Evolutionary conservation across 2,113 vertebrate species (phyloP), one percentile per base, ranked within the genome.

Genomic region (Saguinus imperator): DNA sequence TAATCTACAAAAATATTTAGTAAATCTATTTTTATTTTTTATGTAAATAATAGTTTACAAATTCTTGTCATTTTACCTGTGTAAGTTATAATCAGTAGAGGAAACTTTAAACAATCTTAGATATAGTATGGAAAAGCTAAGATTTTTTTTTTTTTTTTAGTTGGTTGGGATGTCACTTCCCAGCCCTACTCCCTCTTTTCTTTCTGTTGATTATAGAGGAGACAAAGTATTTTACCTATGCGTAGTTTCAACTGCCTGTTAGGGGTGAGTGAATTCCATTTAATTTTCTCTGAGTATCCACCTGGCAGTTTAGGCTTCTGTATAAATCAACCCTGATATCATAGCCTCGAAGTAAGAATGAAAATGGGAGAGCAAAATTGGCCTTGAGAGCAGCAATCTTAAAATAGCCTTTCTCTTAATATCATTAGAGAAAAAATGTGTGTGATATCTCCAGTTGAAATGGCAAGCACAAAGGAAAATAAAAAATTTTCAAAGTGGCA

Each of bases 301-400:
- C 35, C n/a, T 95, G 76, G 40, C 66, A 95, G 50, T 29, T 84
- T 83, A 35, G 32, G 11, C 43, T 84, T 92, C 64, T 57, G 68
- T 87, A 20, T 80, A 35, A 77, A 90, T 94, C 79, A 93, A 81
- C 89, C 25, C 61, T 40, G 43, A 90, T 58, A 87, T 70, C 66
- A 93, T 18, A 88, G 94, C 80, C 64, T 82, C 94, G 89, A 93
- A 89, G 48, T 64, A 86, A 95, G 89, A 90, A 66, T 29, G 89
- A 94, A 94, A 96, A 91, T 23, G 12, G 43, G 32, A 89, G 87
- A 58, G 37, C 7, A 95, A 93, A 97, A 79, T 64, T 92, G 84
- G 79, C 64, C 52, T 89, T 93, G 72, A 96, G 91, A 97, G 48
- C 35, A 86, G 81, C 82, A 83, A 81, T 94, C 93, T 94, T 92